Evolutionary conservation across 2,888 invertebrate genomes (phyloP).

Genomic region (Acheta domesticus): DNA sequence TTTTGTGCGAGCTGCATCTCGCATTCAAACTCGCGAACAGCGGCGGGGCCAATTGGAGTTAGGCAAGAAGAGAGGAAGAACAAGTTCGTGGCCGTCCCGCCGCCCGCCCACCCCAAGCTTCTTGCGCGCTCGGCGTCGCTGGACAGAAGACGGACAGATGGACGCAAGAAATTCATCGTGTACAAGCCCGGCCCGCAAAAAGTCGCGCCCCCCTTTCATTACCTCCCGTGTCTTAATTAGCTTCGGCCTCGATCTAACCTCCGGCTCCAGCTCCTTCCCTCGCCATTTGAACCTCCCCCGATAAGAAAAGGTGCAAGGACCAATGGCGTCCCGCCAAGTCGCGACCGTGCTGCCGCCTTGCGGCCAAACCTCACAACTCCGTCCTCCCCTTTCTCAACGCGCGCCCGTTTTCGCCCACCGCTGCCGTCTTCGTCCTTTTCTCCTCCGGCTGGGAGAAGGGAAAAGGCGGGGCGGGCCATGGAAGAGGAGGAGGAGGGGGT

Average conservation of each 20-base stretch:
- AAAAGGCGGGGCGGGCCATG: neutral
- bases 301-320: conserved; percentile 9
- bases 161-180: neutral
- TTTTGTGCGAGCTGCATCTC: too few species aligned
- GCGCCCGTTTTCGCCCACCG: neutral
- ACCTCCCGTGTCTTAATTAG: conserved; percentile 7
- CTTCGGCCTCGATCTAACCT: neutral
- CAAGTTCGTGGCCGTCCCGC: too few species aligned
- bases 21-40: too few species aligned
- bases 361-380: neutral
- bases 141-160: neutral
- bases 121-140: neutral
- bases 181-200: neutral
- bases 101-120: neutral
- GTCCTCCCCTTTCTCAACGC: neutral
- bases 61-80: too few species aligned
- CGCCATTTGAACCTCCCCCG: neutral
- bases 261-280: neutral
- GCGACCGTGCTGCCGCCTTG: neutral
- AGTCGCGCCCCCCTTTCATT: neutral
- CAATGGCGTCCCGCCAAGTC: conserved; percentile 6
- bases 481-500: too few species aligned
- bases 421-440: neutral
- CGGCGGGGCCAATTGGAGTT: too few species aligned
- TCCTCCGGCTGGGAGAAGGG: neutral